Percentiles rank a stretch among this genome's conserved stretches.
Evolutionary conservation across 1,140 invertebrate genomes (phyloP).

Genomic region (Drosophila sucinea): DNA sequence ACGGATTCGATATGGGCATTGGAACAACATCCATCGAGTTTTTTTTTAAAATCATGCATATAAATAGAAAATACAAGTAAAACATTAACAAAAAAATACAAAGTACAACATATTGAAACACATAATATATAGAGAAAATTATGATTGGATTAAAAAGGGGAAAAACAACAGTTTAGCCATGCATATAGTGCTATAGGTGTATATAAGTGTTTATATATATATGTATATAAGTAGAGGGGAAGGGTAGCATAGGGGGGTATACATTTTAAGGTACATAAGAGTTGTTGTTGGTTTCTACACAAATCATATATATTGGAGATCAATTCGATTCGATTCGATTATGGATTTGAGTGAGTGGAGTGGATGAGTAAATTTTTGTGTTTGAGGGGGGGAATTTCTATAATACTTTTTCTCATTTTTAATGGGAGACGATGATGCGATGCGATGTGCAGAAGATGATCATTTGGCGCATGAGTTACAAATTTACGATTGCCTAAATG

Average conservation of each 20-base stretch:
- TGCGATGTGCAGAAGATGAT: conserved; percentile 35
- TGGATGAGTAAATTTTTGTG: not conserved
- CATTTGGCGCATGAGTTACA: conserved; percentile 56
- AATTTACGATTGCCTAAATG: conserved; percentile 40
- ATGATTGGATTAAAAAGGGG: not conserved
- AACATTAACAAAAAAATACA: not conserved
- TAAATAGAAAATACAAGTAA: not conserved
- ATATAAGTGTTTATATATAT: not conserved
- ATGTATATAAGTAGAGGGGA: not conserved
- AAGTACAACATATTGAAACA: conserved; percentile 4
- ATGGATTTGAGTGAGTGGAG: conserved; percentile 10
- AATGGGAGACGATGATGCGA: conserved; percentile 2
- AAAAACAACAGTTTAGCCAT: conserved; percentile 8
- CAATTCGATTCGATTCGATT: conserved; percentile 43
- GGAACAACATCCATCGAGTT: not conserved
- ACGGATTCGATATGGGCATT: not conserved
- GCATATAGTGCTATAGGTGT: not conserved
- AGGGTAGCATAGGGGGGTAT: conserved; percentile 1
- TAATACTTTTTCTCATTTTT: conserved; percentile 19
- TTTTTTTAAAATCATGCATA: not conserved
- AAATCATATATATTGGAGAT: conserved; percentile 43
- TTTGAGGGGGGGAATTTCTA: conserved; percentile 20
- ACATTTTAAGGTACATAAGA: conserved; percentile 11
- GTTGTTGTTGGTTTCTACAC: conserved; percentile 30
- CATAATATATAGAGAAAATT: not conserved